Percentiles rank a stretch among this genome's conserved stretches.
Conservation (phyloP, 37 sponge, comb jelly and placozoan genomes). For the Trichoplax adhaerens region DNA sequence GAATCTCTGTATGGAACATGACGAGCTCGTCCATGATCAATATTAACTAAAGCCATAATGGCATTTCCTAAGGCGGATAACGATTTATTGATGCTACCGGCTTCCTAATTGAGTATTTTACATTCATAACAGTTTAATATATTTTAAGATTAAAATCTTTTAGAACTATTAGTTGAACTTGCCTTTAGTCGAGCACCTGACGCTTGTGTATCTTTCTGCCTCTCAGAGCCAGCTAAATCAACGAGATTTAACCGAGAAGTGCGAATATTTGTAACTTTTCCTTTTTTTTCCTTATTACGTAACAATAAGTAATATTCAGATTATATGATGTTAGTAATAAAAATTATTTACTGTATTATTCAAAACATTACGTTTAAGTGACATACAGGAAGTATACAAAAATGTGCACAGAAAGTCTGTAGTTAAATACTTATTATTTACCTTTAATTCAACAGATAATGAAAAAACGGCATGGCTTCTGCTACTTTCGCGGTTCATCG, state of each 20-base stretch:
- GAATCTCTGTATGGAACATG: constrained; percentile 80
- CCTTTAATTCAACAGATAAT: constrained; percentile 64
- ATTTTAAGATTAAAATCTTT: background rate
- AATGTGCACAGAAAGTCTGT: too few species aligned
- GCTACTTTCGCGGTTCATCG: constrained; percentile 85
- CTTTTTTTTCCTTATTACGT: constrained; percentile 23
- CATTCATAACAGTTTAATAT: constrained; percentile 7
- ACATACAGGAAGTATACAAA: too few species aligned
- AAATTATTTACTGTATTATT: too few species aligned
- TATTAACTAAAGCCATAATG: constrained; percentile 65
- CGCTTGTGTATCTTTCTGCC: constrained; percentile 56
- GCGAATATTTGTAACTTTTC: constrained; percentile 43
- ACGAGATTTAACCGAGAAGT: constrained; percentile 58
- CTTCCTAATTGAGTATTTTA: constrained; percentile 27
- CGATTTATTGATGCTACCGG: constrained; percentile 71
- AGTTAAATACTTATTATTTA: constrained; percentile 6
- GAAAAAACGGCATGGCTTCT: constrained; percentile 80
- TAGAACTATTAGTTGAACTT: background rate
- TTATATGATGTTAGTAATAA: background rate
- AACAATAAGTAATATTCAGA: background rate
- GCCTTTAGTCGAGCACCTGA: constrained; percentile 56
- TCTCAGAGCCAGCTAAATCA: constrained; percentile 72
- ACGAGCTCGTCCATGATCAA: constrained; percentile 49
- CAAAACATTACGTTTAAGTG: too few species aligned
- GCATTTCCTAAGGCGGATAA: constrained; percentile 73